Conservation (phyloP, 2,113 vertebrate species). For the Callithrix jacchus region DNA sequence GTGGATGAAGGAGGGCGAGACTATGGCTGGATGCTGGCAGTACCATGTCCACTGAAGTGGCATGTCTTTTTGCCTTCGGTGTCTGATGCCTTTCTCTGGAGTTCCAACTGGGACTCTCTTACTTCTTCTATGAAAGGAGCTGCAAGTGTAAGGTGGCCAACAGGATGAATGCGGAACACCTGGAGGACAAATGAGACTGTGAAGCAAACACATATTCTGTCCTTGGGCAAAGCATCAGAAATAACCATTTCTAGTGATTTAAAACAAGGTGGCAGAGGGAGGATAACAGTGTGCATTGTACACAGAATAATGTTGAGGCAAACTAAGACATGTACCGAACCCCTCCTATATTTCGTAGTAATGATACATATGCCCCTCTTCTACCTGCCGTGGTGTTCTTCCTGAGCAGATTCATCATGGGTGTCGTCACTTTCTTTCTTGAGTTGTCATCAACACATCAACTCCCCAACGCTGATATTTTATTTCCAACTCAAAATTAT, state of each 20-base stretch:
- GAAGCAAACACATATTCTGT: constrained; percentile 21
- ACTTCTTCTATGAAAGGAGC: constrained; percentile 2
- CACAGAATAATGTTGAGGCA: neutral
- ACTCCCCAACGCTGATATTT: neutral
- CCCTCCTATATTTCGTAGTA: neutral
- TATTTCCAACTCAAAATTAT: neutral
- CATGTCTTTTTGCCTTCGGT: neutral
- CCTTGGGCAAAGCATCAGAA: constrained; percentile 44
- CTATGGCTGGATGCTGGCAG: neutral
- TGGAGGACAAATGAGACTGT: constrained; percentile 34
- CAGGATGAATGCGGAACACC: neutral
- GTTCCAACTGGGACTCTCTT: fast-evolving
- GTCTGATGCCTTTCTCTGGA: neutral
- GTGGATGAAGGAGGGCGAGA: neutral
- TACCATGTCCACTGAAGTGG: neutral
- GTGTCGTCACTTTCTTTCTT: neutral
- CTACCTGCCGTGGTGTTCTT: neutral
- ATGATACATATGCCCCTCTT: neutral
- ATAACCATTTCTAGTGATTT: constrained; percentile 53
- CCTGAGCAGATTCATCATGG: neutral
- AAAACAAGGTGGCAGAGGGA: neutral
- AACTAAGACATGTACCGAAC: neutral
- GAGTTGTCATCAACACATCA: neutral
- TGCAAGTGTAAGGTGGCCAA: neutral
- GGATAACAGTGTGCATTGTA: neutral